These are phyloP conservation scores for Anabas testudineus DNA, from an alignment of 2,797 vertebrate species.

Conservation along the genomic window DNA sequence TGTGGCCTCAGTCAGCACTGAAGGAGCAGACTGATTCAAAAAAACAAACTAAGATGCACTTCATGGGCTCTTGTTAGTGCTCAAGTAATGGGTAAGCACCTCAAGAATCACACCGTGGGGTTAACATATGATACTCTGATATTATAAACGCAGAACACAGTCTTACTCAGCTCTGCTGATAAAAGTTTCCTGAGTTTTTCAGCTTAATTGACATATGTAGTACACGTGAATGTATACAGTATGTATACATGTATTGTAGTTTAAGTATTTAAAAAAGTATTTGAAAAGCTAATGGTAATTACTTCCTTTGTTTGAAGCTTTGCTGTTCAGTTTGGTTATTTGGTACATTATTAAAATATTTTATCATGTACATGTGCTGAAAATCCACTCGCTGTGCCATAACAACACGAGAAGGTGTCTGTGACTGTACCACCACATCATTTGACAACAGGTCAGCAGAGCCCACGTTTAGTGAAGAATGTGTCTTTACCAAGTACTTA, in stretches of 20 bases:
- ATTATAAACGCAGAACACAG: too few relatives aligned
- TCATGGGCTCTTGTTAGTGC: slow-evolving; percentile 29
- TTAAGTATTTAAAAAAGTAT: too few relatives aligned
- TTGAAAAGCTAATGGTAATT: too few relatives aligned
- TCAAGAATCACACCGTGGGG: slow-evolving; percentile 3
- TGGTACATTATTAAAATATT: too few relatives aligned
- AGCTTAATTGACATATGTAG: too few relatives aligned
- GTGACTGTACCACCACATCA: background rate
- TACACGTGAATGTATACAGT: too few relatives aligned
- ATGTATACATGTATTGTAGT: too few relatives aligned
- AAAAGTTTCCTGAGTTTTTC: too few relatives aligned
- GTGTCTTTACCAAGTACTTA: slow-evolving; percentile 14
- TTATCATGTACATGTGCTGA: background rate
- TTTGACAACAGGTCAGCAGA: background rate
- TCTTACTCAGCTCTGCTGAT: too few relatives aligned
- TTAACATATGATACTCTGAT: slow-evolving; percentile 18
- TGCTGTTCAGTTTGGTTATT: too few relatives aligned
- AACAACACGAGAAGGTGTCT: too few relatives aligned
- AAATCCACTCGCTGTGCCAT: background rate
- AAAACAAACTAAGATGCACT: background rate
- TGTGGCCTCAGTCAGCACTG: slow-evolving; percentile 88
- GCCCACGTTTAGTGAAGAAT: background rate
- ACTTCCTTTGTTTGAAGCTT: too few relatives aligned
- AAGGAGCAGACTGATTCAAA: slow-evolving; percentile 91
- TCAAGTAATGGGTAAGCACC: slow-evolving; percentile 37